Conservation (phyloP, 2,888 invertebrate species). For the Apotomis capreana region DNA sequence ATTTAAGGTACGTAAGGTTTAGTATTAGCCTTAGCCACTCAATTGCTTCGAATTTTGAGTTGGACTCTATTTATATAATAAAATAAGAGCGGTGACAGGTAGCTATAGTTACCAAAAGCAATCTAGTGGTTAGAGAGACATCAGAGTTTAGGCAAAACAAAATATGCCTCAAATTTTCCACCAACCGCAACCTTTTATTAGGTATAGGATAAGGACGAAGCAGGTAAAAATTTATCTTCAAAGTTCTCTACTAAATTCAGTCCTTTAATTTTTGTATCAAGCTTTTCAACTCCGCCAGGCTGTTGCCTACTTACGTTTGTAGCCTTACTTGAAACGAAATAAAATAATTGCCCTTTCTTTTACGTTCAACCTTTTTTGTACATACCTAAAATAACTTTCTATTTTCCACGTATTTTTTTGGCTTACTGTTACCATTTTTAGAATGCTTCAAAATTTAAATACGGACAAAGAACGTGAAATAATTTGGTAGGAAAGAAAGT, state of each 20-base stretch:
- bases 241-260: conserved; percentile 25
- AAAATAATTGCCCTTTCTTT: conserved; percentile 24
- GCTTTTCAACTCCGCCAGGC: conserved; percentile 28
- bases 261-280: conserved; percentile 22
- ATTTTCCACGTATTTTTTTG: neutral
- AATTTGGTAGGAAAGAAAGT: neutral
- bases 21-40: too few relatives aligned
- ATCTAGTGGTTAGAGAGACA: too few relatives aligned
- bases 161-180: neutral
- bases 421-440: neutral
- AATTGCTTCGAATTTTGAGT: too few relatives aligned
- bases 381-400: neutral
- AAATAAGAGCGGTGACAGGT: too few relatives aligned
- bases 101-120: too few relatives aligned
- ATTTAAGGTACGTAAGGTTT: too few relatives aligned
- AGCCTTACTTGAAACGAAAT: conserved; percentile 19
- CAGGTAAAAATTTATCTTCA: conserved; percentile 21
- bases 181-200: conserved; percentile 5
- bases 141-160: neutral
- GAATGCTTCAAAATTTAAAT: neutral
- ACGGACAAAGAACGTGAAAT: neutral
- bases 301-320: conserved; percentile 24
- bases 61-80: too few relatives aligned
- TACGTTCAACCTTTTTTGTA: conserved; percentile 1
- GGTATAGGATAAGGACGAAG: conserved; percentile 13